Conservation (phyloP, 1,140 invertebrate species). For the Cephus cinctus region DNA sequence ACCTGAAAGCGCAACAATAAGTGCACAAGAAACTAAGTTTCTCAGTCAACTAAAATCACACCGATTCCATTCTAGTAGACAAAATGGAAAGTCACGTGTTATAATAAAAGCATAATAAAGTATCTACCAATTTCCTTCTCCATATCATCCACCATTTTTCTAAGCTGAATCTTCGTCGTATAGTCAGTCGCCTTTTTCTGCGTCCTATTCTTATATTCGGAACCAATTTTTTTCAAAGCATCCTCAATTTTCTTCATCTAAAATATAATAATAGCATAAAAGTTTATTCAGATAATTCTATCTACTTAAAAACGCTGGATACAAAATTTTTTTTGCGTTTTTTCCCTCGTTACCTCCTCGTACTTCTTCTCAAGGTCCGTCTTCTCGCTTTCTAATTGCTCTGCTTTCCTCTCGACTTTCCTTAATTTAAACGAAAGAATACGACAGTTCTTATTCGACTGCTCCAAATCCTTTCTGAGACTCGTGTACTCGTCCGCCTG, state of each 20-base stretch:
- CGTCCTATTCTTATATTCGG: conserved; percentile 63
- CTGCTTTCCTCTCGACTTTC: conserved; percentile 89
- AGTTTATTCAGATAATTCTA: not conserved
- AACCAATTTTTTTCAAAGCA: conserved; percentile 62
- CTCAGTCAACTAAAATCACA: conserved; percentile 13
- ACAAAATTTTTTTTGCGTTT: conserved; percentile 11
- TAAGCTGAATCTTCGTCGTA: conserved; percentile 70
- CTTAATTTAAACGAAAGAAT: conserved; percentile 97
- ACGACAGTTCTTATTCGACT: conserved; percentile 96
- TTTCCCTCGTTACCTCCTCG: conserved; percentile 58
- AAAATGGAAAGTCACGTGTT: not conserved
- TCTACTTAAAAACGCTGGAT: conserved; percentile 1
- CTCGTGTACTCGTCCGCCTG: conserved; percentile 97
- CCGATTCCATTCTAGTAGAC: conserved; percentile 1
- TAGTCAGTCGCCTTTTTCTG: conserved; percentile 70
- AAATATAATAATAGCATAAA: conserved; percentile 18
- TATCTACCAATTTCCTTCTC: conserved; percentile 73
- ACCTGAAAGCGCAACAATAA: conserved; percentile 51
- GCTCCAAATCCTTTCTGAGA: conserved; percentile 88
- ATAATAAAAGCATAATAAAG: not conserved
- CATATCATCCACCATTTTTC: conserved; percentile 75
- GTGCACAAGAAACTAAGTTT: conserved; percentile 4
- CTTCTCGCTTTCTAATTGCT: conserved; percentile 87
- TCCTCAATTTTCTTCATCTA: conserved; percentile 64
- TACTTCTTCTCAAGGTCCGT: conserved; percentile 68